Evolutionary conservation across 2,888 invertebrate genomes (phyloP).

Genomic region (Cephus sareptanus): DNA sequence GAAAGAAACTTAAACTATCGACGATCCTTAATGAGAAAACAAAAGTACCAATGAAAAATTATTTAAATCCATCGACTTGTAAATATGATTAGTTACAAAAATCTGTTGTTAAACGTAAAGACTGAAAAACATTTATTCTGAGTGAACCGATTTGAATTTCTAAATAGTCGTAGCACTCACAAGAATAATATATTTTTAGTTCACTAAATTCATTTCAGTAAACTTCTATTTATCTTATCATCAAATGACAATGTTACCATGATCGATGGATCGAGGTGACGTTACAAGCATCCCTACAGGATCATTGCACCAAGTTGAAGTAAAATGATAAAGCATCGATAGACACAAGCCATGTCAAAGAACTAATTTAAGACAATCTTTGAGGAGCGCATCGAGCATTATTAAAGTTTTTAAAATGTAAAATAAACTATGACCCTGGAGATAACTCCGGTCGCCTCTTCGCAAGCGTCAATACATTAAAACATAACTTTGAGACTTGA

Average conservation of each 20-base stretch:
- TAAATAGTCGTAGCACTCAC: background rate
- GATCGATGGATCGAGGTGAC: background rate
- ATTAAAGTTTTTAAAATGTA: constrained; percentile 26
- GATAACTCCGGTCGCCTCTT: constrained; percentile 29
- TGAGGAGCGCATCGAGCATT: constrained; percentile 31
- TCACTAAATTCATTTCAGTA: background rate
- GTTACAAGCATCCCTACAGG: background rate
- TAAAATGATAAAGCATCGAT: background rate
- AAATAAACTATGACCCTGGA: constrained; percentile 24
- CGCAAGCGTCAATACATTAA: background rate
- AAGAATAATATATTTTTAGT: background rate
- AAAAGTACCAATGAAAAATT: background rate
- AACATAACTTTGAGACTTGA: too few relatives aligned
- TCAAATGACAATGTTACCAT: background rate
- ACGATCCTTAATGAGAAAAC: background rate
- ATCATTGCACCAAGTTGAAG: background rate
- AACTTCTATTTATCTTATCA: background rate
- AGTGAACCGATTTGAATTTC: background rate
- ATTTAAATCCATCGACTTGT: background rate
- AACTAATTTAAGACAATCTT: constrained; percentile 9
- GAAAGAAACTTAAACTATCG: background rate
- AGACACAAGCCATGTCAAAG: background rate
- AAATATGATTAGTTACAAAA: background rate
- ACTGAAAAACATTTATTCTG: background rate
- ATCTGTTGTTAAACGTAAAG: background rate